Percentiles rank a stretch among this genome's conserved stretches.
phyloP scores from a whole-genome alignment of 2,888 invertebrate species.

The Sarcophaga rosellei region DNA sequence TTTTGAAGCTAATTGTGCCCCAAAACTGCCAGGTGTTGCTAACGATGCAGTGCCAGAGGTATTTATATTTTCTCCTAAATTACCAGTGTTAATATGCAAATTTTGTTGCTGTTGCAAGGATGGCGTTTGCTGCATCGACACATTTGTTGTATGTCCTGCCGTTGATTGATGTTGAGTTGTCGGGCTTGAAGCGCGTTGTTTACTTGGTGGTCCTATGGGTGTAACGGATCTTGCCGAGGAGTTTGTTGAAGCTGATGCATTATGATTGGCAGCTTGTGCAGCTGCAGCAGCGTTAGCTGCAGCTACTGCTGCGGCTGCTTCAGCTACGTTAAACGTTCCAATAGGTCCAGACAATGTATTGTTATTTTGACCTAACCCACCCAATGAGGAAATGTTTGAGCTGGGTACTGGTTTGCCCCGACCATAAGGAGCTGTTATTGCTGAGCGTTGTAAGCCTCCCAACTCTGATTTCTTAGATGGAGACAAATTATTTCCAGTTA shows the following conservation, averaged over 20 bases:
- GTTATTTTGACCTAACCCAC: conserved; percentile 72
- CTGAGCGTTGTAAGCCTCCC: conserved; percentile 73
- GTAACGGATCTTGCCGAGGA: conserved; percentile 76
- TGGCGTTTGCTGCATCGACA: conserved; percentile 35
- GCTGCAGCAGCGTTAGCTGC: conserved; percentile 76
- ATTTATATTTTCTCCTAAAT: conserved; percentile 58
- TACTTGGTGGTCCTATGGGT: conserved; percentile 79
- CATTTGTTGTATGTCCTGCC: conserved; percentile 16
- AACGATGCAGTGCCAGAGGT: conserved; percentile 49
- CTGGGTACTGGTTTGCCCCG: conserved; percentile 76
- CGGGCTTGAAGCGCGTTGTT: conserved; percentile 62
- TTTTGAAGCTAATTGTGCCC: conserved; percentile 77
- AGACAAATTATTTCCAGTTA: conserved; percentile 51
- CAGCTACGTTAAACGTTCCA: conserved; percentile 80
- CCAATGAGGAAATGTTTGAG: conserved; percentile 71
- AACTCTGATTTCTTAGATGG: conserved; percentile 76
- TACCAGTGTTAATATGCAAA: conserved; percentile 73
- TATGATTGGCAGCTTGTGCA: conserved; percentile 63
- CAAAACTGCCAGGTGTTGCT: conserved; percentile 70
- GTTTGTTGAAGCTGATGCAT: conserved; percentile 72
- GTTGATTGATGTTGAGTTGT: conserved; percentile 54
- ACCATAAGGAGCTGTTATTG: conserved; percentile 77
- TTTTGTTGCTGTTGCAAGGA: conserved; percentile 71
- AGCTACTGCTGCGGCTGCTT: conserved; percentile 77
- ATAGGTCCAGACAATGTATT: conserved; percentile 79